These are phyloP conservation scores for Leptothorax acervorum DNA, from an alignment of 2,888 invertebrate species.

Conservation along the genomic window DNA sequence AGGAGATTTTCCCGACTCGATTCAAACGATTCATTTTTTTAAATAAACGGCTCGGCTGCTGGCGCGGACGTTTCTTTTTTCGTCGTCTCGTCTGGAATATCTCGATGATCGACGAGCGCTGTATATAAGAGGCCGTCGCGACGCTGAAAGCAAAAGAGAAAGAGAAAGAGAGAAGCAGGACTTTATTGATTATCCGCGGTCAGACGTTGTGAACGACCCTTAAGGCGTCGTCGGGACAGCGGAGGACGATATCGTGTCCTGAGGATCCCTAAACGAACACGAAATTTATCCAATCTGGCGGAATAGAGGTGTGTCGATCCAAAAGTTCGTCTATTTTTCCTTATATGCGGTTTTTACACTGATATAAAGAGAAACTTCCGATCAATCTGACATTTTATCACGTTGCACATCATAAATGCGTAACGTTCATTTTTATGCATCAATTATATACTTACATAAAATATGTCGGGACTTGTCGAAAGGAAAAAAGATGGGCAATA, in stretches of 20 bases:
- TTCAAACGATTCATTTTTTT: constrained; percentile 3
- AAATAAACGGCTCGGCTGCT: not conserved
- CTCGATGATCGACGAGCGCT: constrained; percentile 35
- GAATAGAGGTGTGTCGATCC: not conserved
- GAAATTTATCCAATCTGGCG: not conserved
- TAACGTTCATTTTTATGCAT: not conserved
- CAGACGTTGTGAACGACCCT: constrained; percentile 41
- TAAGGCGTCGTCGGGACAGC: constrained; percentile 25
- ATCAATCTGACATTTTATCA: not conserved
- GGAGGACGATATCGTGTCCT: constrained; percentile 12
- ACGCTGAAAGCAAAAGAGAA: constrained; percentile 10
- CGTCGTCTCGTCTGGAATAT: constrained; percentile 34
- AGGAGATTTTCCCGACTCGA: not conserved
- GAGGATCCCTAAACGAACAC: constrained; percentile 18
- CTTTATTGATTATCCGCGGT: constrained; percentile 54
- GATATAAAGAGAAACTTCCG: not conserved
- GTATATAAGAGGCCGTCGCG: constrained; percentile 24
- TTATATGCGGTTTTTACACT: not conserved
- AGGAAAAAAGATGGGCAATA: not conserved
- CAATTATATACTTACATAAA: not conserved
- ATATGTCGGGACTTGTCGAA: not conserved
- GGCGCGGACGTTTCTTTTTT: constrained; percentile 4
- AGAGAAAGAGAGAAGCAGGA: constrained; percentile 20
- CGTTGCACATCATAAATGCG: no score
- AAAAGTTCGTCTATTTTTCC: not conserved